Evolutionary conservation across 2,113 vertebrate species (phyloP).

Genomic region (Apeltes quadracus): DNA sequence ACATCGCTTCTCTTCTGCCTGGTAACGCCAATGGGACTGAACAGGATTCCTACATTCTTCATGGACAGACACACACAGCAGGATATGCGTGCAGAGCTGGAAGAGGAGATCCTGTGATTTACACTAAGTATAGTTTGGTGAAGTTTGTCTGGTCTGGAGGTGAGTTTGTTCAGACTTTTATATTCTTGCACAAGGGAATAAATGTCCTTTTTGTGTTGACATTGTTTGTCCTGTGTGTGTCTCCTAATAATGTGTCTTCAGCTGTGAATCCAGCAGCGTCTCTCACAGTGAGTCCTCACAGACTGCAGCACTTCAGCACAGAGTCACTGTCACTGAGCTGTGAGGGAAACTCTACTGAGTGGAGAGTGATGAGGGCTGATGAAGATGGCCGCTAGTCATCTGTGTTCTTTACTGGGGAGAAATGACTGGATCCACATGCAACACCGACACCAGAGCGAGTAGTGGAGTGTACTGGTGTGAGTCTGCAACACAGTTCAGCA

Average conservation of each 20-base stretch:
- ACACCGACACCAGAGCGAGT: fast-evolving
- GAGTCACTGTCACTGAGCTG: conserved; percentile 35
- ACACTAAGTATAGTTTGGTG: background rate
- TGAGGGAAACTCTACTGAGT: conserved; percentile 31
- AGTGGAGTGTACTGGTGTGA: conserved; percentile 22
- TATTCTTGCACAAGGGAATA: background rate
- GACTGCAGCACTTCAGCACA: conserved; percentile 13
- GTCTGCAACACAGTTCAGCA: conserved; percentile 6
- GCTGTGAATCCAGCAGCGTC: too few species aligned
- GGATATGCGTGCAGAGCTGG: background rate
- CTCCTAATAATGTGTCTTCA: too few species aligned
- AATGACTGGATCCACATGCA: background rate
- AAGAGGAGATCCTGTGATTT: background rate
- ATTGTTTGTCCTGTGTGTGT: background rate
- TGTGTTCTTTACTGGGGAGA: fast-evolving
- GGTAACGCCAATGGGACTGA: conserved; percentile 21
- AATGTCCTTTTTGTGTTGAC: background rate
- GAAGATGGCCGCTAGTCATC: fast-evolving
- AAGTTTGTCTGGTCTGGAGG: conserved; percentile 53
- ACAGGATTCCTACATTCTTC: conserved; percentile 33
- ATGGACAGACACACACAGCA: conserved; percentile 46
- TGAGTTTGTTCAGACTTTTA: conserved; percentile 11
- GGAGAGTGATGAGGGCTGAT: conserved; percentile 4
- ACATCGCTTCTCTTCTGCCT: conserved; percentile 36
- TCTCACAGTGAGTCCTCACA: too few species aligned